These are phyloP conservation scores for Microtus pennsylvanicus DNA, from an alignment of 2,113 vertebrate genomes.

Conservation along the genomic window DNA sequence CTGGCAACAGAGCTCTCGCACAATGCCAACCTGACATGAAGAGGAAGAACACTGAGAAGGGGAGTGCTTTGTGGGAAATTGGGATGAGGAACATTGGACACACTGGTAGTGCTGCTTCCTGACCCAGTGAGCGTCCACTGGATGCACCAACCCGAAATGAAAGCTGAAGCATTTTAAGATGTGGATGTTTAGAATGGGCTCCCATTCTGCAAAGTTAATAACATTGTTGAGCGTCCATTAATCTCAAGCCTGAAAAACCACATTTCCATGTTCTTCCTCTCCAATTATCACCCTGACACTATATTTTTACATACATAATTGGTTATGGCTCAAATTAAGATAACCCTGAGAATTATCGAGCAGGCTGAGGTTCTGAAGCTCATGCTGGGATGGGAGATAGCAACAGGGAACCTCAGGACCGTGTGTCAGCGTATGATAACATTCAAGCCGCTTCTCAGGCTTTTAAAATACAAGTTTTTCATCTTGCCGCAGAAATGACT, in stretches of 20 bases:
- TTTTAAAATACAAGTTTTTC: slow-evolving; percentile 60
- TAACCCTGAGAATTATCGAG: slow-evolving; percentile 70
- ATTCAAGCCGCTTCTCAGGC: slow-evolving; percentile 56
- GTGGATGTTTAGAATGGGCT: slow-evolving; percentile 42
- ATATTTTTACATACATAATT: slow-evolving; percentile 80
- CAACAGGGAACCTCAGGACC: slow-evolving; percentile 41
- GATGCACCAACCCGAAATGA: slow-evolving; percentile 48
- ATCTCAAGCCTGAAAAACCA: slow-evolving; percentile 71
- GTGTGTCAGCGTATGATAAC: slow-evolving; percentile 72
- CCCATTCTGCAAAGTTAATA: slow-evolving; percentile 76
- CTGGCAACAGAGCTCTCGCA: neutral
- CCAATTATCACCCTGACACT: slow-evolving; percentile 62
- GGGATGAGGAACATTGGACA: neutral
- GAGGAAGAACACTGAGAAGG: neutral
- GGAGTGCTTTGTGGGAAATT: neutral
- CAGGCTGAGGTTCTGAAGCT: slow-evolving; percentile 35
- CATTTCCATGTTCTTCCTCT: slow-evolving; percentile 71
- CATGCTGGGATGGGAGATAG: slow-evolving; percentile 56
- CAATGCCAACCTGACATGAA: neutral
- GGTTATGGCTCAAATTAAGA: slow-evolving; percentile 69
- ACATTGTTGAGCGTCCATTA: slow-evolving; percentile 77
- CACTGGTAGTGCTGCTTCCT: neutral
- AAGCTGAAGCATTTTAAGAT: slow-evolving; percentile 49
- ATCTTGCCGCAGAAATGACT: slow-evolving; percentile 70
- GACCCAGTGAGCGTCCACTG: slow-evolving; percentile 27